These are phyloP conservation scores for Spheniscus humboldti DNA, from an alignment of 2,797 vertebrate genomes.

Conservation along the genomic window DNA sequence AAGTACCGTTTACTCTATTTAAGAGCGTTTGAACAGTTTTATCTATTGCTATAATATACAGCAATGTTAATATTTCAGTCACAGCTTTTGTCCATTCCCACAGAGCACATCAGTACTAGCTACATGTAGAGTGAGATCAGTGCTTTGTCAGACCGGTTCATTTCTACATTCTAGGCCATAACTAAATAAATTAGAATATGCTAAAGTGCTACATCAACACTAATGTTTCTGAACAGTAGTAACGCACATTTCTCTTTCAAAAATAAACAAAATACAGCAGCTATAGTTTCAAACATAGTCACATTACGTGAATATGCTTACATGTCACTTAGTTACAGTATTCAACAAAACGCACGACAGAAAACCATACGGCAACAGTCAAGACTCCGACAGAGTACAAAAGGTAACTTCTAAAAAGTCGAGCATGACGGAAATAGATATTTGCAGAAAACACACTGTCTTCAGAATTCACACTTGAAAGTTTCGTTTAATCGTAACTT, in stretches of 20 bases:
- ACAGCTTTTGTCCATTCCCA: constrained; percentile 50
- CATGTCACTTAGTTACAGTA: constrained; percentile 59
- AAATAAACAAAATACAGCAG: constrained; percentile 73
- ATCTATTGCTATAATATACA: constrained; percentile 58
- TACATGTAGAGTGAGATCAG: constrained; percentile 79
- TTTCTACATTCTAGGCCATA: constrained; percentile 75
- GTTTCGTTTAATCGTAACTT: constrained; percentile 84
- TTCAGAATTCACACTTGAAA: constrained; percentile 79
- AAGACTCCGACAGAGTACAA: constrained; percentile 18
- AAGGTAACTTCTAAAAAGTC: constrained; percentile 19
- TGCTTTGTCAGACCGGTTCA: constrained; percentile 69
- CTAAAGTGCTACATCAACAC: constrained; percentile 81
- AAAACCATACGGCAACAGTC: constrained; percentile 42
- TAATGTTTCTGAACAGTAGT: constrained; percentile 79
- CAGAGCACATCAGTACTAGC: constrained; percentile 62
- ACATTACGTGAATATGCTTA: constrained; percentile 53
- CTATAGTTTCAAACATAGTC: constrained; percentile 63
- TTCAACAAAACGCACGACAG: constrained; percentile 28
- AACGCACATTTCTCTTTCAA: constrained; percentile 76
- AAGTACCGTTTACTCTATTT: constrained; percentile 50
- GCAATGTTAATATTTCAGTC: constrained; percentile 42
- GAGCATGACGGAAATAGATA: constrained; percentile 36
- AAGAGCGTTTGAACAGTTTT: constrained; percentile 51
- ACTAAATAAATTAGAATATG: constrained; percentile 78
- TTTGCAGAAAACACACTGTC: constrained; percentile 26